Evolutionary conservation across 2,888 invertebrate genomes (phyloP), one percentile per base, ranked within the genome.

Genomic region (Lepas anatifera): DNA sequence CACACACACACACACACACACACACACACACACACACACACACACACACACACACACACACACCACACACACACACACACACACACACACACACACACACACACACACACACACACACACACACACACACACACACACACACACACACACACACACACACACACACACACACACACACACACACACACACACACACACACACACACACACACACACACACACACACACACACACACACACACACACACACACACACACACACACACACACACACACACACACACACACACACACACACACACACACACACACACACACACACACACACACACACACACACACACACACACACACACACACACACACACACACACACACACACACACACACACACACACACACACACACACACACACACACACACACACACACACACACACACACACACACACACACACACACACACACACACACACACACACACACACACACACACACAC

Each of bases 141-240:
- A 68, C 68, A 68, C 43, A 68, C 68, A 68, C 68, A 68, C 18
- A 68, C 68, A 68, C 68, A 68, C 48, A 48, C 68, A 48, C 48
- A 48, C 50, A 68, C 68, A 68, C 32, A 68, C 68, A 52, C 13
- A 69, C 63, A 69, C 41, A 63, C 69, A 69, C 18, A 41, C 63
- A 69, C 41, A 69, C 63, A 58, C 25, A 69, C 63, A 69, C 63
- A 39, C 63, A 69, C 39, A 64, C 63, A 69, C 58, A 69, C 52
- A 52, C n/a, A 58, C 58, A 58, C 13, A 69, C 58, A 69, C 8
- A 69, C 58, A 63, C 32, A 58, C 37, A 69, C 39, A 58, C 37
- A 69, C 27, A 63, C 13, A 58, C 39, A 69, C 37, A 69, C 39
- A 69, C 58, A 69, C 13, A 41, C 41, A 68, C 8, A 68, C 68